These are phyloP conservation scores for Chloropsis hardwickii DNA, from an alignment of 2,113 vertebrate species.

Conservation along the genomic window DNA sequence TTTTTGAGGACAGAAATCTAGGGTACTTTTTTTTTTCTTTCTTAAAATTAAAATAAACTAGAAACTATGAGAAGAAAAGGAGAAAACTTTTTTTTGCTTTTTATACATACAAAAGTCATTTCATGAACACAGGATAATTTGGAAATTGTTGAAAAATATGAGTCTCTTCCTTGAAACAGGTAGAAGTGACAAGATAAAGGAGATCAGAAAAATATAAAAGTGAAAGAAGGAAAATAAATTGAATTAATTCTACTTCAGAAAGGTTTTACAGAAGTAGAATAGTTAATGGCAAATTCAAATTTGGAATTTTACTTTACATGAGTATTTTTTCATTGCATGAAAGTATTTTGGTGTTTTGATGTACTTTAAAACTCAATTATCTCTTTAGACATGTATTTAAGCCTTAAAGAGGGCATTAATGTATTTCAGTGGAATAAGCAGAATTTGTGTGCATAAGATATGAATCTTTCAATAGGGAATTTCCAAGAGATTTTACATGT, in stretches of 20 bases:
- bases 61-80: constrained; percentile 15
- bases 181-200: not conserved
- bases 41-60: constrained; percentile 7
- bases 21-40: not conserved
- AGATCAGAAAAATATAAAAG: not conserved
- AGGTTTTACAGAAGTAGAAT: not conserved
- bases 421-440: not conserved
- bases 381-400: not conserved
- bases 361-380: not conserved
- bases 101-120: not conserved
- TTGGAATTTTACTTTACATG: not conserved
- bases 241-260: not conserved
- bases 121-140: not conserved
- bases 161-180: not conserved
- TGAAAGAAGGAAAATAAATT: not conserved
- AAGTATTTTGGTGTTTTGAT: not conserved
- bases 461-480: not conserved
- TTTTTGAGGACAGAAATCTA: not conserved
- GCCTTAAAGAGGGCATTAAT: not conserved
- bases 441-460: not conserved
- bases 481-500: not conserved
- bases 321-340: not conserved
- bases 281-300: not conserved
- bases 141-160: not conserved
- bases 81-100: not conserved